Evolutionary conservation across 30 jellyfish, hydroid and myxozoan genomes (phyloP), one percentile per base, ranked within the genome.

Genomic region (Turritopsis dohrnii): DNA sequence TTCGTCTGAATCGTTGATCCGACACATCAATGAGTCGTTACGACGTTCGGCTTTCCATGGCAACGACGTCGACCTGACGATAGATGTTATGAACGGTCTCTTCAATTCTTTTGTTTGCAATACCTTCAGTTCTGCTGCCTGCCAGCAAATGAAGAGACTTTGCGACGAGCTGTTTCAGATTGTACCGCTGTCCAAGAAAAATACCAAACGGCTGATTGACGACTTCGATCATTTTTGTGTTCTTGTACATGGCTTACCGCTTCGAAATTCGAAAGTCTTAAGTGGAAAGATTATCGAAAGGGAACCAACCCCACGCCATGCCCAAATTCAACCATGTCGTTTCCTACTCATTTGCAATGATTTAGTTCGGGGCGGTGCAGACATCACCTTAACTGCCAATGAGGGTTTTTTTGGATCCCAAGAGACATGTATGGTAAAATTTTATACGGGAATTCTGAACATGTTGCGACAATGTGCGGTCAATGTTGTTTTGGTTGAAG

Each of bases 171-270:
- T 80, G 8, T 41, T 80, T 29, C 24, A 80, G 8, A 19, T 8
- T 17, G 18, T 80, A 28, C 5, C 31, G 29, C 53, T 80, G 22
- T 16, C 87, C 1, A 65, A 31, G 28, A 41, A 21, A 71, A 66
- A 54, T 52, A 28, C 66, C 28, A 52, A 30, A 82, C 54, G 20
- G 29, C 84, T 82, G 29, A 21, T 82, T 19, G 69, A 65, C 31
- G 41, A 82, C 28, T 82, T 65, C 66, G 87, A 65, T 24, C 27
- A 7, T 69, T 23, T 82, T 65, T 82, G 85, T 72, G 22, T 66
- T 19, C 25, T 65, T 27, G 74, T 82, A 0, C 52, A 26, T 65
- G 85, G 85, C 5, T 18, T 71, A 0, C 66, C 89, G 1, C 72
- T 82, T 21, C 41, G 16, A 16, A 27, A 82, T 18, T 82, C 89